Evolutionary conservation across 2,113 vertebrate genomes (phyloP).

Genomic region (Eptatretus burgeri): DNA sequence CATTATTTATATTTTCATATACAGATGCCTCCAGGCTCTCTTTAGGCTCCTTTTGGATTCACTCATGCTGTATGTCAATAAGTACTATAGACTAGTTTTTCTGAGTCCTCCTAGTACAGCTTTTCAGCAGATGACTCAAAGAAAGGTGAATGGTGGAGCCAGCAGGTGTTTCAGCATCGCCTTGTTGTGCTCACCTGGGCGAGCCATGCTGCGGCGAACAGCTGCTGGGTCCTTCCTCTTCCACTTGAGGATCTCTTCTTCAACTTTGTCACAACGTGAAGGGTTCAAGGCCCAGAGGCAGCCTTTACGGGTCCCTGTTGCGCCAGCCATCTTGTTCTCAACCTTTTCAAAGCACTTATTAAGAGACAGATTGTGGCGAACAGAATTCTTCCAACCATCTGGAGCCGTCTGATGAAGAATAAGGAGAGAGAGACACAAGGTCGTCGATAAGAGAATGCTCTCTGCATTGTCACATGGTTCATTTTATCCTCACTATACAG

Average conservation of each 20-base stretch:
- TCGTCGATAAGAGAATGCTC: not conserved
- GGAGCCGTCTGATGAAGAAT: not conserved
- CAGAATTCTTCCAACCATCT: conserved; percentile 2
- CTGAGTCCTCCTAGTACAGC: too few species aligned
- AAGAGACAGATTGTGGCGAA: not conserved
- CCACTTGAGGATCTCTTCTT: conserved; percentile 2
- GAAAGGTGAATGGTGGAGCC: too few species aligned
- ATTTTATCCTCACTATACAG: not conserved
- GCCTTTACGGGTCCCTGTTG: not conserved
- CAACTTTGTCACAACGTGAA: not conserved
- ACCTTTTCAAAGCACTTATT: conserved; percentile 5
- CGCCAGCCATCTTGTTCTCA: not conserved
- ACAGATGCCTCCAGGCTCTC: too few species aligned
- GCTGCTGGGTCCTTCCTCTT: not conserved
- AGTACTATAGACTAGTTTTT: too few species aligned
- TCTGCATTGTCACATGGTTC: not conserved
- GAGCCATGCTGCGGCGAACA: conserved; percentile 1
- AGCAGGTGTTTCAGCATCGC: not conserved
- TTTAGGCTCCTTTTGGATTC: too few species aligned
- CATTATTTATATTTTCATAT: too few species aligned
- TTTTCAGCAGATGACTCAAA: too few species aligned
- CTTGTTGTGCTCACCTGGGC: not conserved
- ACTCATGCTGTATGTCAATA: too few species aligned
- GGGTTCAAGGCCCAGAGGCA: not conserved
- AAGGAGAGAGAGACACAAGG: not conserved